Conservation (phyloP, 2,797 vertebrate species). For the Danio aesculapii region DNA sequence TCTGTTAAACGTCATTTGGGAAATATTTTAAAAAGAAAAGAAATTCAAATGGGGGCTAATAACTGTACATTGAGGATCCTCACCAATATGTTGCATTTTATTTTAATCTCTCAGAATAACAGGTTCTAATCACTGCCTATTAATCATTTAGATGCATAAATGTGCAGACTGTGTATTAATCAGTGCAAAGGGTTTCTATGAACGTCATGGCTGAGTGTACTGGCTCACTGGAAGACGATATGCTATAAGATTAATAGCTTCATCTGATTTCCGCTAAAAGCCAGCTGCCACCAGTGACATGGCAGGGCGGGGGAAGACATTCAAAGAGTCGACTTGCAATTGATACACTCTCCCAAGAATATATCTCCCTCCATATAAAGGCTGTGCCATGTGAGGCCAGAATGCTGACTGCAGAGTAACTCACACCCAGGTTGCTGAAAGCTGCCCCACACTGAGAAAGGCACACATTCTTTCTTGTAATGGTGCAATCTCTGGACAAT, state of each 20-base stretch:
- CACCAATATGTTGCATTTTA: neutral
- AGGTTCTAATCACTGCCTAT: neutral
- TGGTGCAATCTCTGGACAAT: constrained; percentile 18
- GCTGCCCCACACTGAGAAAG: constrained; percentile 19
- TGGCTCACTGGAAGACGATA: constrained; percentile 58
- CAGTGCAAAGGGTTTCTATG: constrained; percentile 49
- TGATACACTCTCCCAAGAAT: constrained; percentile 80
- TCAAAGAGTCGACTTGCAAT: constrained; percentile 79
- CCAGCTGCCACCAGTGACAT: constrained; percentile 70
- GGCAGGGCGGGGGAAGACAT: constrained; percentile 60
- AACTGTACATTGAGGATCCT: neutral
- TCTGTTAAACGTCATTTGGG: too few relatives aligned
- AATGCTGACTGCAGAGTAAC: constrained; percentile 80
- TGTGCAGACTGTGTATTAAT: constrained; percentile 12
- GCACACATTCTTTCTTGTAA: constrained; percentile 24
- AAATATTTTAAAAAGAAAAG: too few relatives aligned
- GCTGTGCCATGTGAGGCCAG: constrained; percentile 70
- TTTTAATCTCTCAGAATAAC: neutral
- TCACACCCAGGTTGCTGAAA: constrained; percentile 56
- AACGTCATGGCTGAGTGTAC: constrained; percentile 22
- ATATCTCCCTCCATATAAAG: constrained; percentile 83
- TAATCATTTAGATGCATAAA: constrained; percentile 16
- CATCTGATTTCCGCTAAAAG: constrained; percentile 67
- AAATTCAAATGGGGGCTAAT: too few relatives aligned
- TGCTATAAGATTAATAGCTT: constrained; percentile 64